Evolutionary conservation across 2,888 invertebrate species (phyloP).

Genomic region (Lasioglossum lativentre): DNA sequence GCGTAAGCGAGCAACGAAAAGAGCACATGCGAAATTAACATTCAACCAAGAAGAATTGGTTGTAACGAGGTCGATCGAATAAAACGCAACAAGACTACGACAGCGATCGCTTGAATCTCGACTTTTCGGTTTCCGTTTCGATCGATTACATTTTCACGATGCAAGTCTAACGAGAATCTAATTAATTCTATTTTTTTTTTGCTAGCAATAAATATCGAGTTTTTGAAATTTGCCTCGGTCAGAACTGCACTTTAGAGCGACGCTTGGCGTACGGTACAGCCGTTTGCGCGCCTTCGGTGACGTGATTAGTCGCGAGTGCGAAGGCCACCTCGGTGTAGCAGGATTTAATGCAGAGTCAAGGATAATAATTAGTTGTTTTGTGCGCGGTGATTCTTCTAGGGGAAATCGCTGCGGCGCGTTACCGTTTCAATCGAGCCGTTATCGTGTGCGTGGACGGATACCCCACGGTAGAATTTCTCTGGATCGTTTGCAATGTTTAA

Average conservation of each 20-base stretch:
- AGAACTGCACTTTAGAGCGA: neutral
- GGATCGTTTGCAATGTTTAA: neutral
- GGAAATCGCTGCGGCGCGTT: neutral
- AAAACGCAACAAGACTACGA: too few relatives aligned
- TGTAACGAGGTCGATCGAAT: too few relatives aligned
- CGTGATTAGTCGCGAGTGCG: conserved; percentile 54
- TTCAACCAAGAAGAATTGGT: too few relatives aligned
- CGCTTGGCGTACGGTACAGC: neutral
- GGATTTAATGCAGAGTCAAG: conserved; percentile 71
- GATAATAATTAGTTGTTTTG: conserved; percentile 67
- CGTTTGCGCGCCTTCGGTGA: conserved; percentile 50
- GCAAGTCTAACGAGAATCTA: too few relatives aligned
- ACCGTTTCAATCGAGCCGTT: too few relatives aligned
- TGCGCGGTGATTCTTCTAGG: conserved; percentile 27
- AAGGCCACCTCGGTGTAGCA: conserved; percentile 50
- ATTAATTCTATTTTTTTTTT: too few relatives aligned
- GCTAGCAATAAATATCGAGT: neutral
- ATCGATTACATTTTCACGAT: too few relatives aligned
- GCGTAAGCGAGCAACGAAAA: too few relatives aligned
- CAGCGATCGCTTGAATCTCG: too few relatives aligned
- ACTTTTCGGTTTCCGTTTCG: too few relatives aligned
- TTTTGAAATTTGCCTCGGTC: neutral
- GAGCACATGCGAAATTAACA: too few relatives aligned
- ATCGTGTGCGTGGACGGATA: neutral
- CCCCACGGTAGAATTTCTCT: neutral